Conservation (phyloP, 2,113 vertebrate species). For the Oreotrochilus melanogaster region DNA sequence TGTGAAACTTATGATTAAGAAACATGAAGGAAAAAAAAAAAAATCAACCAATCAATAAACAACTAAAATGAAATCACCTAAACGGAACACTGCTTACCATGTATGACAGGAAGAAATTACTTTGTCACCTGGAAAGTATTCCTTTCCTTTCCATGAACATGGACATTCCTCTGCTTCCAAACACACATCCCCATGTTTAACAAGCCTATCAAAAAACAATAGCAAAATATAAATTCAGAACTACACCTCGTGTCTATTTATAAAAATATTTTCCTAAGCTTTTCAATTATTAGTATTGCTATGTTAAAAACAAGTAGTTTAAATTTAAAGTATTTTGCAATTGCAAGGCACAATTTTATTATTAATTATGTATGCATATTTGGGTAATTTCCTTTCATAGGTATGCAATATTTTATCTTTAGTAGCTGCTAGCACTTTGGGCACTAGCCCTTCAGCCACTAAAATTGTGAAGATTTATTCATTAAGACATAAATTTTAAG, state of each 20-base stretch:
- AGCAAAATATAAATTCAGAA: background rate
- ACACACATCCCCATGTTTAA: constrained; percentile 92
- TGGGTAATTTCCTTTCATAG: background rate
- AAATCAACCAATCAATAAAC: background rate
- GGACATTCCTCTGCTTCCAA: constrained; percentile 89
- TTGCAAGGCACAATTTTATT: background rate
- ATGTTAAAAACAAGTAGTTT: background rate
- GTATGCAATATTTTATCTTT: background rate
- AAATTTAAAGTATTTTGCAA: background rate
- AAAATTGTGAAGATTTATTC: background rate
- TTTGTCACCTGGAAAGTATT: constrained; percentile 93
- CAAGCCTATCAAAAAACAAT: constrained; percentile 76
- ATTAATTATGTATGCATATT: background rate
- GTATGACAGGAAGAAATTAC: constrained; percentile 91
- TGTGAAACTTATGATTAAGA: background rate
- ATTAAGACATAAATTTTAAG: background rate
- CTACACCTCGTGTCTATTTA: background rate
- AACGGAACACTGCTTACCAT: constrained; percentile 81
- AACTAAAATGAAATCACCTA: background rate
- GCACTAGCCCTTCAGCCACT: background rate
- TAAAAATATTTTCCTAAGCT: background rate
- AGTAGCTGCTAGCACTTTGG: background rate
- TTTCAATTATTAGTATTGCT: background rate
- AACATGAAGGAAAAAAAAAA: background rate
- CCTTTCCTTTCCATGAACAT: constrained; percentile 96